Conservation (phyloP, 1,140 invertebrate species). For the Vanessa tameamea region DNA sequence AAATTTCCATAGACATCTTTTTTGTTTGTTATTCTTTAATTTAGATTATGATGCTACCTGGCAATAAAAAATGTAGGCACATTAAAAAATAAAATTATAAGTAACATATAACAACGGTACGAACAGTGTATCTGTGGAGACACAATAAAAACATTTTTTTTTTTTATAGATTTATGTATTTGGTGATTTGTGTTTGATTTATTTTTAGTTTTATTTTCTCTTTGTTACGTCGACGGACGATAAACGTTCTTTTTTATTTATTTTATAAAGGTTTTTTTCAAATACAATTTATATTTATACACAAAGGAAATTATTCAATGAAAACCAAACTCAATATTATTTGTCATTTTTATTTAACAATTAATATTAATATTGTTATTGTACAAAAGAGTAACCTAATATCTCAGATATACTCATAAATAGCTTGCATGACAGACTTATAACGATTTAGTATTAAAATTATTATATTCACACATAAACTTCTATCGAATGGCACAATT, state of each 20-base stretch:
- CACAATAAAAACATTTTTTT: too few relatives aligned
- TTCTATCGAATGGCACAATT: constrained; percentile 65
- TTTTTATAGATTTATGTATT: too few relatives aligned
- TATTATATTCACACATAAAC: constrained; percentile 38
- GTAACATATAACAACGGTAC: too few relatives aligned
- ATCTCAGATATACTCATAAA: constrained; percentile 54
- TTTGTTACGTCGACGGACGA: constrained; percentile 11
- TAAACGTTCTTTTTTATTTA: constrained; percentile 24
- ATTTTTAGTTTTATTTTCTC: constrained; percentile 20
- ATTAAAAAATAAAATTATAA: too few relatives aligned
- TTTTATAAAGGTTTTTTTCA: not conserved
- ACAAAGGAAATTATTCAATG: constrained; percentile 2
- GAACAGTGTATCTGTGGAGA: too few relatives aligned
- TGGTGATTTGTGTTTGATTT: not conserved
- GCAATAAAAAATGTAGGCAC: too few relatives aligned
- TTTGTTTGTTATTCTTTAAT: too few relatives aligned
- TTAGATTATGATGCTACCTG: too few relatives aligned
- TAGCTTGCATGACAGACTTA: constrained; percentile 35
- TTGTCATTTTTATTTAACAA: constrained; percentile 57
- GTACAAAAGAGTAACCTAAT: constrained; percentile 57
- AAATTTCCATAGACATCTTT: too few relatives aligned
- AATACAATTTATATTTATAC: not conserved
- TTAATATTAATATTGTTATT: constrained; percentile 47
- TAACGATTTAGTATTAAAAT: constrained; percentile 30
- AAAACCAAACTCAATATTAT: not conserved